Evolutionary conservation across 2,797 vertebrate genomes (phyloP).

Genomic region (Denticeps clupeoides): DNA sequence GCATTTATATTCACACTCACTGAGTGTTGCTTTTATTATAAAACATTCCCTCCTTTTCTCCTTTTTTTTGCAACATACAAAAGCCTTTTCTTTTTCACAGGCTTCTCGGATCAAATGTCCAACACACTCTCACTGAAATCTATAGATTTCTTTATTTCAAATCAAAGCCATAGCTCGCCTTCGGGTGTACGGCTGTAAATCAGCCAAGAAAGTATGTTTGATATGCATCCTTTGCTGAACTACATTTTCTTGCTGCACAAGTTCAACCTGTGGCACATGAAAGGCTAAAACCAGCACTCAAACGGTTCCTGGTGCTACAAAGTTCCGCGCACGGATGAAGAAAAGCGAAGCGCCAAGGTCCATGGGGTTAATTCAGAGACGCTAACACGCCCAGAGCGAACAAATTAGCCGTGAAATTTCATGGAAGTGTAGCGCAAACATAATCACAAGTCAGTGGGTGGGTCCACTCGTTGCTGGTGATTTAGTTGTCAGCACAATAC

Average conservation of each 20-base stretch:
- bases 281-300: slow-evolving; percentile 8
- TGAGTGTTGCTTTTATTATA: slow-evolving; percentile 33
- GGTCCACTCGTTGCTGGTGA: too few species aligned
- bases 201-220: slow-evolving; percentile 44
- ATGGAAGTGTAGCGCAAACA: too few species aligned
- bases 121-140: slow-evolving; percentile 33
- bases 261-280: slow-evolving; percentile 38
- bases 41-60: slow-evolving; percentile 35
- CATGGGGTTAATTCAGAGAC: too few species aligned
- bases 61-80: slow-evolving; percentile 7
- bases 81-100: slow-evolving; percentile 16
- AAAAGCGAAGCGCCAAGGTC: slow-evolving; percentile 40
- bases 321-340: slow-evolving; percentile 19
- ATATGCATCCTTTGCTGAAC: slow-evolving; percentile 32
- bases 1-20: slow-evolving; percentile 34
- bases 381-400: slow-evolving; percentile 16
- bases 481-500: too few species aligned
- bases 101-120: slow-evolving; percentile 18
- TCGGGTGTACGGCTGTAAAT: slow-evolving; percentile 48
- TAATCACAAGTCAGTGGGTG: too few species aligned
- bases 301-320: not conserved
- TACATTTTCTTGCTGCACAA: slow-evolving; percentile 28
- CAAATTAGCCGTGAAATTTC: too few species aligned
- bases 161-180: slow-evolving; percentile 40
- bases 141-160: slow-evolving; percentile 39